phyloP scores from a whole-genome alignment of 2,113 vertebrate genomes.

The Oncorhynchus masou region DNA sequence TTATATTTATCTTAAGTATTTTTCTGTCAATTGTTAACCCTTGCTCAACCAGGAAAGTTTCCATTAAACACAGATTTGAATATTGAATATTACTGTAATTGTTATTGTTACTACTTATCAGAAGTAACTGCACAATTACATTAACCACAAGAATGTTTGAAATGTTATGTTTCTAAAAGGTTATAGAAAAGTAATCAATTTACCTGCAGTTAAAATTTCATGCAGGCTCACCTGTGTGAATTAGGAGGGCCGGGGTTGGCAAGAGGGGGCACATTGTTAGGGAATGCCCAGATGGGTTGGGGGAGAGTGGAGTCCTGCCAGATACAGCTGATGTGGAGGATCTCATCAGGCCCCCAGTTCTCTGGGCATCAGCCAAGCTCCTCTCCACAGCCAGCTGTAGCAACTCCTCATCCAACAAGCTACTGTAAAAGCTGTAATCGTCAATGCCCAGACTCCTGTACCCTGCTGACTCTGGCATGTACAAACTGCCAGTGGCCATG shows the following conservation, averaged over 20 bases:
- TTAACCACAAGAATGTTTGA: no score
- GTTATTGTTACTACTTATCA: no score
- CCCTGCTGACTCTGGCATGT: slow-evolving; percentile 10
- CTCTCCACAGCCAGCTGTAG: slow-evolving; percentile 84
- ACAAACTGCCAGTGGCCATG: slow-evolving; percentile 33
- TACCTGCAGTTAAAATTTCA: no score
- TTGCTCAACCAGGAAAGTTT: no score
- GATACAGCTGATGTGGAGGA: not conserved
- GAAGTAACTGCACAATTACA: no score
- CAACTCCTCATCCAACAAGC: slow-evolving; percentile 83
- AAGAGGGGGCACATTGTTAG: not conserved
- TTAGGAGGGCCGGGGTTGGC: not conserved
- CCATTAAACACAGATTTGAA: no score
- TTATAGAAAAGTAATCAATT: no score
- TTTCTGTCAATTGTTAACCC: no score
- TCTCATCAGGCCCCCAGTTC: not conserved
- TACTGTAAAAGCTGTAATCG: slow-evolving; percentile 82
- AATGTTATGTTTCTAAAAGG: no score
- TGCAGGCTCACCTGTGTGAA: not conserved
- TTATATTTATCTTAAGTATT: no score
- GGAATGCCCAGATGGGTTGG: not conserved
- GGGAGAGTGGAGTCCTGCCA: not conserved
- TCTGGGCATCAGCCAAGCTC: slow-evolving; percentile 67
- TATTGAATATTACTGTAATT: no score
- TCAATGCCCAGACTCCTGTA: slow-evolving; percentile 64